A percentile compares a stretch with the other conserved stretches of the same genome.
Conservation (phyloP, 2,888 invertebrate genomes). For the Imbricaverruca yamaguchii region DNA sequence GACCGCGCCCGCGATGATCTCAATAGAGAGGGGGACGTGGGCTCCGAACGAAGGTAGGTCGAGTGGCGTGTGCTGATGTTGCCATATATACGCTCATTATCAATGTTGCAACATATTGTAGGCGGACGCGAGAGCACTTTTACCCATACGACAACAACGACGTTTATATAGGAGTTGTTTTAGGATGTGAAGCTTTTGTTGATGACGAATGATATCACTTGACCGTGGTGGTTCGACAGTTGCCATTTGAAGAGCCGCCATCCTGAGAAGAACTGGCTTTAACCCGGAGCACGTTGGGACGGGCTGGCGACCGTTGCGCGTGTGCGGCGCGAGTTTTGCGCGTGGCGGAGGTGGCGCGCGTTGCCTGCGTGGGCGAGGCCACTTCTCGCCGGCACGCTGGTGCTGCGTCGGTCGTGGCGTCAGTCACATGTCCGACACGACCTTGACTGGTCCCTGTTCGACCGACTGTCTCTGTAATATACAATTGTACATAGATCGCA, state of each 20-base stretch:
- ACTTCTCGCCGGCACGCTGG: neutral
- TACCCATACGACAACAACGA: constrained; percentile 19
- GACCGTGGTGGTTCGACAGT: neutral
- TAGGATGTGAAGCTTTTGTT: constrained; percentile 3
- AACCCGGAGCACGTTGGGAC: neutral
- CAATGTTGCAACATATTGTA: constrained; percentile 2
- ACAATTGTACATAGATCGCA: constrained; percentile 3
- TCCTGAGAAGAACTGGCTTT: neutral
- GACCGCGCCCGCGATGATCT: neutral
- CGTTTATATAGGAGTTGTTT: neutral
- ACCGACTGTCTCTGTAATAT: neutral
- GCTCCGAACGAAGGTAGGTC: neutral
- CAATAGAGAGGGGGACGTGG: neutral
- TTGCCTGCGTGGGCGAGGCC: neutral
- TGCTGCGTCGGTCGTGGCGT: neutral
- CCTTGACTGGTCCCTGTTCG: too few relatives aligned
- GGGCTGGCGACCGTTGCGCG: too few relatives aligned
- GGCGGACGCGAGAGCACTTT: neutral
- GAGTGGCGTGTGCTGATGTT: neutral
- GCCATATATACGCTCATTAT: constrained; percentile 20
- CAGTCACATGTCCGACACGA: too few relatives aligned
- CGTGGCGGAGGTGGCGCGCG: neutral
- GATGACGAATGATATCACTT: neutral
- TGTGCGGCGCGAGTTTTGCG: too few relatives aligned
- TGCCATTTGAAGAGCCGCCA: neutral